Evolutionary conservation across 2,797 vertebrate genomes (phyloP).

Genomic region (Loriculus beryllinus): DNA sequence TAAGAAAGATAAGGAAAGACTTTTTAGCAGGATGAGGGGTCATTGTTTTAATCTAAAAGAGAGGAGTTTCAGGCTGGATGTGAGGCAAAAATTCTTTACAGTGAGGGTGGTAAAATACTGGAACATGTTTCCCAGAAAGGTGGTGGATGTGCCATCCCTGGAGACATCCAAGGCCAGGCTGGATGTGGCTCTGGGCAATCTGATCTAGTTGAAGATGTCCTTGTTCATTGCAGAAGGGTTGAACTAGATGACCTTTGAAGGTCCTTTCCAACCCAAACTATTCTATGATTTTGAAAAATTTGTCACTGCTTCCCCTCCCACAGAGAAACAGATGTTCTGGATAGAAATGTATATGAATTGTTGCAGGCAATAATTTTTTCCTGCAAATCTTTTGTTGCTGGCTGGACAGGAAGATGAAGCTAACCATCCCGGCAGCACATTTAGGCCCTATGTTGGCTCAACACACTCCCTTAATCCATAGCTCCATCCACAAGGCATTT

Average conservation of each 20-base stretch:
- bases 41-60: not conserved
- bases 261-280: not conserved
- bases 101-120: not conserved
- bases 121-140: not conserved
- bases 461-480: not conserved
- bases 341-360: not conserved
- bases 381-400: not conserved
- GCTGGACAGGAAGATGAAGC: not conserved
- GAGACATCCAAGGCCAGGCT: not conserved
- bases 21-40: not conserved
- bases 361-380: not conserved
- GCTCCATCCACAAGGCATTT: rapidly evolving
- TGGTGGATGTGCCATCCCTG: not conserved
- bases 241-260: not conserved
- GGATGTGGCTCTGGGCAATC: not conserved
- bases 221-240: not conserved
- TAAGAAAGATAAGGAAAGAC: not conserved
- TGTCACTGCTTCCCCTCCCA: not conserved
- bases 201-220: not conserved
- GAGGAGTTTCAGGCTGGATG: not conserved
- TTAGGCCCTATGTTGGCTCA: not conserved
- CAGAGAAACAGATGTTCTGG: not conserved
- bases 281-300: not conserved
- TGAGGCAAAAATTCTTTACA: not conserved
- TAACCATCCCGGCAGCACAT: rapidly evolving